Base-by-base conservation (phyloP, 1,140 invertebrate species). In the Geopemphigus sp. region DNA sequence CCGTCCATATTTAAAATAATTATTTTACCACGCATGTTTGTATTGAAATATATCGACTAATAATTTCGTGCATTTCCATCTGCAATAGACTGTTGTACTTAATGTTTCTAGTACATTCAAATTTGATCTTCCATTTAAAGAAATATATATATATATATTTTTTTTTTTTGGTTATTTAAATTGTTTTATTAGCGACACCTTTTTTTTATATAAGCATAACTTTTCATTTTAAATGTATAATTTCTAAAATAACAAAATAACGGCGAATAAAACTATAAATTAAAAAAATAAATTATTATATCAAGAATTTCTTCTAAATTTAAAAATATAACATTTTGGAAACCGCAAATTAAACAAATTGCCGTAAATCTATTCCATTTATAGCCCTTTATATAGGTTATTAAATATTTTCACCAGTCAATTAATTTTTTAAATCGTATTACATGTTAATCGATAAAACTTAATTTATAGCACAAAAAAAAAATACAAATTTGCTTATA, bases 1-100 rank as follows among this genome's bases (percentile, higher is more conserved):
- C 64, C 68, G 68, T 72, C 68, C 68, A 72, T 54, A 54, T 29
- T 72, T 53, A n/a, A 29, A 72, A 72, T 72, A 53, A 29, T n/a
- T 11, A 29, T 39, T 39, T 39, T 39, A 39, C 32, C 32, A 39
- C 32, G 8, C 8, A n/a, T 54, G 8, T 0, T 29, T 32, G 24
- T 54, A 54, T 29, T 14, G 22, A 47, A 3, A n/a, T 24, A 24
- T 39, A 39, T 4, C 11, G 50, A 24, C 45, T 50, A 15, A n/a
- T n/a, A n/a, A 32, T 72, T 26, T n/a, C 50, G 29, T 0, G 24
- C 4, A 70, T 72, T 32, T 54, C 10, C 17, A 72, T 54, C 17
- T 4, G 0, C 47, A 72, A 72, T 29, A 50, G 32, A 68, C 26
- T 45, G 17, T 32, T 39, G 29, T 68, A 68, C 64, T 68, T 68